Evolutionary conservation across 2,888 invertebrate species (phyloP).

Genomic region (Drosophila yooni): DNA sequence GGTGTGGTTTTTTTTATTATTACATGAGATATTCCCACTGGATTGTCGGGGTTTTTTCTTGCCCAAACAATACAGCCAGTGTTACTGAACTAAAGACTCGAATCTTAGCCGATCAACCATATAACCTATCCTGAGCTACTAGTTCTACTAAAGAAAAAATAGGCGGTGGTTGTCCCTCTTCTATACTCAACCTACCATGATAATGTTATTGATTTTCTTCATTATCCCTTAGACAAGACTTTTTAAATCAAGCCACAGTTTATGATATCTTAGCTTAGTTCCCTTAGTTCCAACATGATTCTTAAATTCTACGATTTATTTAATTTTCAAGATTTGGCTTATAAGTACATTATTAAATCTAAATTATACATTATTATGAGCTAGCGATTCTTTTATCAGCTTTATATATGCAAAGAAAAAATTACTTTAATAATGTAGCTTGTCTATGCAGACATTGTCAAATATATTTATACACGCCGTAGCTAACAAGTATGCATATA

Average conservation of each 20-base stretch:
- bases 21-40: not conserved
- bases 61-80: not conserved
- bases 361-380: not conserved
- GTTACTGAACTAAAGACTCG: not conserved
- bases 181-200: not conserved
- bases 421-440: too few species aligned
- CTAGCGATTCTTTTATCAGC: too few species aligned
- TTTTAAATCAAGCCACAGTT: not conserved
- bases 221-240: not conserved
- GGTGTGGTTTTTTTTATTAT: not conserved
- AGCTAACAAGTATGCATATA: too few species aligned
- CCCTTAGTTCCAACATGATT: not conserved
- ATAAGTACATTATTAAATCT: not conserved
- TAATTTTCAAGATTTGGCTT: not conserved
- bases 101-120: not conserved
- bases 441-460: too few species aligned
- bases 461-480: too few species aligned
- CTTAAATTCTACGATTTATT: not conserved
- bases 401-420: too few species aligned
- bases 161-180: not conserved
- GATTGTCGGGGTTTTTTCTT: not conserved
- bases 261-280: not conserved
- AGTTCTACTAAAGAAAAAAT: not conserved
- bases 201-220: not conserved
- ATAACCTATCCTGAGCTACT: not conserved